phyloP scores from a whole-genome alignment of 2,113 vertebrate species.

The Diphyllodes magnificus region DNA sequence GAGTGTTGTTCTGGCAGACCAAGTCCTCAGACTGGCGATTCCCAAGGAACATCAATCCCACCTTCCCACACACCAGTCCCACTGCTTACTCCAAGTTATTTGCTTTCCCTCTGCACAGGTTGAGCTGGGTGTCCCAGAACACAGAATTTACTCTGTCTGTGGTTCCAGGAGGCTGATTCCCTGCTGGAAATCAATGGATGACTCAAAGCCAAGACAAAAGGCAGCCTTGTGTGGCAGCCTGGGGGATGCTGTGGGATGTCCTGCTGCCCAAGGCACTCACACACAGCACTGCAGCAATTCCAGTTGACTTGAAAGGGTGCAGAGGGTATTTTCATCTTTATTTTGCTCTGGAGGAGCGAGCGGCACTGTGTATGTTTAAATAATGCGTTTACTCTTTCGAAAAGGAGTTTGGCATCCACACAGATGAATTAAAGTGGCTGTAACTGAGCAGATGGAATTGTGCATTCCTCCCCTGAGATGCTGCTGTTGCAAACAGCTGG shows the following conservation, averaged over 20 bases:
- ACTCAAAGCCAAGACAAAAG: neutral
- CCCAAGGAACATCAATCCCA: neutral
- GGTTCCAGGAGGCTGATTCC: neutral
- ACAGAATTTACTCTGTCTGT: neutral
- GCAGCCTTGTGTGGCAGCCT: neutral
- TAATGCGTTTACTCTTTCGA: neutral
- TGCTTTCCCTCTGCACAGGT: neutral
- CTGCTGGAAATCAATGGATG: neutral
- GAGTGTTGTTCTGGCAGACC: neutral
- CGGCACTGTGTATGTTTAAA: neutral
- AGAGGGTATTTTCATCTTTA: neutral
- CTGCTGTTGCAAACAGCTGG: neutral
- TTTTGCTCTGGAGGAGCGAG: neutral
- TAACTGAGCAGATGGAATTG: neutral
- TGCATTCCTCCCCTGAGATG: neutral
- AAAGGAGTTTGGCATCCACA: neutral
- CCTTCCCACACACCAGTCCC: neutral
- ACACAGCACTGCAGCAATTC: neutral
- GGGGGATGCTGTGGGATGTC: neutral
- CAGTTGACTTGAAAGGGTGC: neutral
- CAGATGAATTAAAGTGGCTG: neutral
- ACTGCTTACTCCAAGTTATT: no score
- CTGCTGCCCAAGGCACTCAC: neutral
- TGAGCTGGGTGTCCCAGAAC: neutral
- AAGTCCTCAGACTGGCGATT: neutral